phyloP scores from a whole-genome alignment of 2,113 vertebrate genomes.

The Seriola dumerili region DNA sequence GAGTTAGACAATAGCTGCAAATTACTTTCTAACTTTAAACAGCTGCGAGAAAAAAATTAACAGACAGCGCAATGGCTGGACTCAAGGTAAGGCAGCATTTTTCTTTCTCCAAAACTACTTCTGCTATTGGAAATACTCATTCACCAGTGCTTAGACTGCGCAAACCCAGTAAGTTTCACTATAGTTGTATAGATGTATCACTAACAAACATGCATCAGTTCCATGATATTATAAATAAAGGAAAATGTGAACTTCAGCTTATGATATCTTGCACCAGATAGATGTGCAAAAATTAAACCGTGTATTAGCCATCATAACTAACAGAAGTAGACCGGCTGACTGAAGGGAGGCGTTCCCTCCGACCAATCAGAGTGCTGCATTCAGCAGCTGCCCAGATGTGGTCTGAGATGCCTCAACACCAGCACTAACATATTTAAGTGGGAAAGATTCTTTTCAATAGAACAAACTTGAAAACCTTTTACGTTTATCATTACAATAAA shows the following conservation, averaged over 20 bases:
- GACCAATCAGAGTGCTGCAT: conserved; percentile 83
- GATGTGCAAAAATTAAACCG: not conserved
- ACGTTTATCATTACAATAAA: not conserved
- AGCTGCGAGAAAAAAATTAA: conserved; percentile 5
- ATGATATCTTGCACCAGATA: not conserved
- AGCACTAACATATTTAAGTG: not conserved
- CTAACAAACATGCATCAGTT: not conserved
- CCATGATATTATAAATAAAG: not conserved
- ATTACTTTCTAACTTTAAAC: conserved; percentile 25
- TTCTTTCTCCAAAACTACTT: not conserved
- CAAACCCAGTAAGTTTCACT: not conserved
- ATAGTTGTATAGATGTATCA: too few relatives aligned
- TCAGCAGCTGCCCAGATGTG: conserved; percentile 84
- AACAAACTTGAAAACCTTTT: not conserved
- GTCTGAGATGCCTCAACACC: not conserved
- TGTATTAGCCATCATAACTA: not conserved
- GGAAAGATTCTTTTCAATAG: not conserved
- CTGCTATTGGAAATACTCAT: not conserved
- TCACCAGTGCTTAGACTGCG: not conserved
- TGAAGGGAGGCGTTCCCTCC: conserved; percentile 73
- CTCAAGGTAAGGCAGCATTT: conserved; percentile 89
- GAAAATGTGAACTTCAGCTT: not conserved
- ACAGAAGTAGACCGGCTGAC: conserved; percentile 1
- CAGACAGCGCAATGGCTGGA: conserved; percentile 81
- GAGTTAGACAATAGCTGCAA: not conserved